A percentile compares a stretch with the other conserved stretches of the same genome.
Conservation (phyloP, 1,140 invertebrate species). For the Drosophila navojoa region DNA sequence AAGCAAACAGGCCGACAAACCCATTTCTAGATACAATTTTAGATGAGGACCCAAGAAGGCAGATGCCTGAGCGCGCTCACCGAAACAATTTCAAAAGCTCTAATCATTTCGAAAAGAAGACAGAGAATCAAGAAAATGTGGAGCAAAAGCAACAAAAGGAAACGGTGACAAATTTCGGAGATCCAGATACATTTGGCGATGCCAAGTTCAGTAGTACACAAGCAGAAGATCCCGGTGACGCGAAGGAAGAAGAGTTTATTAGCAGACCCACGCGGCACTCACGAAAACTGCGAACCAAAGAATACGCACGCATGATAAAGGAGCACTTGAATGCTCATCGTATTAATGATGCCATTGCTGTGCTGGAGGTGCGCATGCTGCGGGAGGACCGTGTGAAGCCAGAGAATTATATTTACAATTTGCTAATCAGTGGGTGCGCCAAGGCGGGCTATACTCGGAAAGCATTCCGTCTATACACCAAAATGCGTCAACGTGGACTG, state of each 20-base stretch:
- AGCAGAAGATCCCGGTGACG: conserved; percentile 80
- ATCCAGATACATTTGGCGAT: conserved; percentile 58
- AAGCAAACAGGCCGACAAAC: conserved; percentile 47
- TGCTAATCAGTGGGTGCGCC: conserved; percentile 92
- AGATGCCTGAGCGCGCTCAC: not conserved
- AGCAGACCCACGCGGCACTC: conserved; percentile 82
- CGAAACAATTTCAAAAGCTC: conserved; percentile 1
- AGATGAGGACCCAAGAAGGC: not conserved
- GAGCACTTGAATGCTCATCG: conserved; percentile 86
- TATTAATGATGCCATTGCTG: conserved; percentile 89
- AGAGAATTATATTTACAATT: conserved; percentile 90
- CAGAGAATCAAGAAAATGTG: not conserved
- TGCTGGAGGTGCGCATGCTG: conserved; percentile 90
- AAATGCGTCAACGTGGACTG: conserved; percentile 91
- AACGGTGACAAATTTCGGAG: conserved; percentile 16
- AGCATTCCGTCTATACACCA: conserved; percentile 92
- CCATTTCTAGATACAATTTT: conserved; percentile 19
- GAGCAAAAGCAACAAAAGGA: not conserved
- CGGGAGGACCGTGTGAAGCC: conserved; percentile 91
- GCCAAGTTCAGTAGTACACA: conserved; percentile 3
- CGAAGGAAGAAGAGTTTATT: conserved; percentile 85
- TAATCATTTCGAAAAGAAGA: not conserved
- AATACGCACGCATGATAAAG: conserved; percentile 90
- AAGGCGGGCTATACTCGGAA: conserved; percentile 92
- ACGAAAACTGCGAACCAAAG: conserved; percentile 85